phyloP scores from a whole-genome alignment of 2,888 invertebrate species.

The Lobophora halterata region DNA sequence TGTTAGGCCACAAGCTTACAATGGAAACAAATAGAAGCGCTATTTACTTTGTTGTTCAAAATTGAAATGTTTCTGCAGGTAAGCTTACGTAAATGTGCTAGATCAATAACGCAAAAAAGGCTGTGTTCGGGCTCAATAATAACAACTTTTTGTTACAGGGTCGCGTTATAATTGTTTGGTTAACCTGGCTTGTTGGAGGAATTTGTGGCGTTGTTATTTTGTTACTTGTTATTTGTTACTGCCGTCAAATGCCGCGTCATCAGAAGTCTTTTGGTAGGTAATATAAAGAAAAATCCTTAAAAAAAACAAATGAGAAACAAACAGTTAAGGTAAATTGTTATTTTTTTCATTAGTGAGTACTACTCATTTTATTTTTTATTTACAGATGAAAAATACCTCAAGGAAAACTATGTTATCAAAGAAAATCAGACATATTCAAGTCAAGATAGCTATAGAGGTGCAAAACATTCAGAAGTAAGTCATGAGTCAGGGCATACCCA shows the following conservation, averaged over 20 bases:
- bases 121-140: slow-evolving; percentile 22
- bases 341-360: not conserved
- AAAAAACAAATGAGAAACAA: not conserved
- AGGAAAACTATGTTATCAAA: slow-evolving; percentile 67
- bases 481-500: no score
- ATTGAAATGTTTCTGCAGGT: slow-evolving; percentile 79
- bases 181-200: slow-evolving; percentile 81
- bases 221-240: slow-evolving; percentile 83
- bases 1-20: slow-evolving; percentile 52
- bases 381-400: slow-evolving; percentile 71
- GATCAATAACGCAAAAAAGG: slow-evolving; percentile 42
- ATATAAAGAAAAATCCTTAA: not conserved
- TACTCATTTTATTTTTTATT: slow-evolving; percentile 7
- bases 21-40: slow-evolving; percentile 59
- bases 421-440: slow-evolving; percentile 67
- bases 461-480: slow-evolving; percentile 67
- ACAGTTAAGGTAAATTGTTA: not conserved
- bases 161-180: slow-evolving; percentile 78
- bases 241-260: slow-evolving; percentile 85
- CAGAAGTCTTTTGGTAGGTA: slow-evolving; percentile 84
- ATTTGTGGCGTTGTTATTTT: slow-evolving; percentile 83
- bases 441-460: slow-evolving; percentile 59
- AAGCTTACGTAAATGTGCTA: slow-evolving; percentile 31
- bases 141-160: slow-evolving; percentile 66
- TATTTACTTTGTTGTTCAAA: slow-evolving; percentile 59